Evolutionary conservation across 2,888 invertebrate genomes (phyloP).

Genomic region (Julus scandinavius): DNA sequence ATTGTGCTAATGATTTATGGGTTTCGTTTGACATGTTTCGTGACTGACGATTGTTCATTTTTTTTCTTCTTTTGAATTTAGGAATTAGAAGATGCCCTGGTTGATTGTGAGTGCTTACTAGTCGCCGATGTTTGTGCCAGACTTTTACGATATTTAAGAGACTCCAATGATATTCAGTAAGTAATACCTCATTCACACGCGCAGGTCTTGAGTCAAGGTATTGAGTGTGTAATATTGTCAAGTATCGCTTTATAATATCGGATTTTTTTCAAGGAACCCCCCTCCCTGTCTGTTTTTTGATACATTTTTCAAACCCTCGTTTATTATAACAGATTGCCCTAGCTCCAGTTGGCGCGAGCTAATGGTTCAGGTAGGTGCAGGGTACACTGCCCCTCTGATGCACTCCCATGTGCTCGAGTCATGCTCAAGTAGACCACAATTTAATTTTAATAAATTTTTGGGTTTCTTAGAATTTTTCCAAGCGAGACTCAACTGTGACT

Average conservation of each 20-base stretch:
- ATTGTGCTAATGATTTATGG: too few relatives aligned
- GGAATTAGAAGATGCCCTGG: constrained; percentile 61
- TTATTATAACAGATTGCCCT: background rate
- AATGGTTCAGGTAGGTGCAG: constrained; percentile 14
- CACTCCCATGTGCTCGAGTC: constrained; percentile 37
- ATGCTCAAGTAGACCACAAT: constrained; percentile 36
- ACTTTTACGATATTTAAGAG: constrained; percentile 59
- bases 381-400: constrained; percentile 8
- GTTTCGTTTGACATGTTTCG: background rate
- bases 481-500: background rate
- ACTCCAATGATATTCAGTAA: constrained; percentile 59
- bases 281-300: background rate
- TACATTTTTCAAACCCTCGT: background rate
- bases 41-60: background rate
- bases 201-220: background rate
- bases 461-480: constrained; percentile 32
- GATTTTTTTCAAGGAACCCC: background rate
- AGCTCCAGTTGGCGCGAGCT: constrained; percentile 29
- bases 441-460: constrained; percentile 40
- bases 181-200: constrained; percentile 48
- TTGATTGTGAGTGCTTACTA: constrained; percentile 59
- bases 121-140: constrained; percentile 60
- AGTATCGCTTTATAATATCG: background rate
- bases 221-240: constrained; percentile 43
- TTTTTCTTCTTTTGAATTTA: constrained; percentile 56